A percentile compares a stretch with the other conserved stretches of the same genome.
Conservation (phyloP, 2,888 invertebrate genomes). For the Campopleginae sp. region DNA sequence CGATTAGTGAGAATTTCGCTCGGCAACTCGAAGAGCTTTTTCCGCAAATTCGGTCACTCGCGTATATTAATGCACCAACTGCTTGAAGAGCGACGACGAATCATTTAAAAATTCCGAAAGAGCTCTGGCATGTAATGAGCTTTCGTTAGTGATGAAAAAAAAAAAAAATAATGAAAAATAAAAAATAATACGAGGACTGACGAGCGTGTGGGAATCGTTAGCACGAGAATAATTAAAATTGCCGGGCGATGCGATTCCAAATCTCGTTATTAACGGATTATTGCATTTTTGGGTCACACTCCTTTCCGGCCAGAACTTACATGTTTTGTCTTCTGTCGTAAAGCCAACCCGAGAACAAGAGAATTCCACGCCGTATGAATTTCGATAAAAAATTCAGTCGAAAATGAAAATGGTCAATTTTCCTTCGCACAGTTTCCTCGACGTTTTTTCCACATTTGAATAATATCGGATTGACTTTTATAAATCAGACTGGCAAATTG, state of each 20-base stretch:
- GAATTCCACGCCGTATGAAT: no score
- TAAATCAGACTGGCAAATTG: not conserved
- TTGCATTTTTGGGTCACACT: constrained; percentile 21
- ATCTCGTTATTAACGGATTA: constrained; percentile 37
- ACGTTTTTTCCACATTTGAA: no score
- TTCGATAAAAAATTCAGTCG: no score
- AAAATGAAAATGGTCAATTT: not conserved
- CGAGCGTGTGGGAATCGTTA: constrained; percentile 24
- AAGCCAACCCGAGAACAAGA: not conserved
- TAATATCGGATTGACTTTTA: not conserved
- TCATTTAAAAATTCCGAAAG: constrained; percentile 32
- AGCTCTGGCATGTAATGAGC: constrained; percentile 48
- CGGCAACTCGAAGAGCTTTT: constrained; percentile 14
- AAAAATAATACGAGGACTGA: not conserved
- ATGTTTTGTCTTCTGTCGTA: not conserved
- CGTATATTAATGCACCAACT: constrained; percentile 45
- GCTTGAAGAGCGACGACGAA: constrained; percentile 18
- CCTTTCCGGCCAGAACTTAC: not conserved
- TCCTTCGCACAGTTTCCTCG: no score
- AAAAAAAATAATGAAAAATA: constrained; percentile 15
- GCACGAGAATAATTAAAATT: constrained; percentile 37
- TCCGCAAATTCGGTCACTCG: constrained; percentile 32
- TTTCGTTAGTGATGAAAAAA: constrained; percentile 30
- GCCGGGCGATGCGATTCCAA: constrained; percentile 20
- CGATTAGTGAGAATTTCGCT: constrained; percentile 48